These are phyloP conservation scores for Euclidia mi DNA, from an alignment of 2,888 invertebrate species.

Conservation along the genomic window DNA sequence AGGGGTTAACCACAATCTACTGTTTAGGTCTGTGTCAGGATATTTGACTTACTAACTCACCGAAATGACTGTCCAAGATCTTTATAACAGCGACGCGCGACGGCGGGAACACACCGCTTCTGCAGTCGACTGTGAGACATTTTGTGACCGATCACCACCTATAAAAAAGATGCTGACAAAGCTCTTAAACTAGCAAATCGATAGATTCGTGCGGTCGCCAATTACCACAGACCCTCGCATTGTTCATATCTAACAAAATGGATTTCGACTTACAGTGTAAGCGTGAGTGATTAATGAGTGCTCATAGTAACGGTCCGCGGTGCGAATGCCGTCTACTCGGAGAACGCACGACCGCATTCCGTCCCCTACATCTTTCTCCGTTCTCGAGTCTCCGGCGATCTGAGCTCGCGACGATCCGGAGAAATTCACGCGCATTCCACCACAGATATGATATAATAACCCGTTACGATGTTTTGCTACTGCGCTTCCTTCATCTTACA, in stretches of 20 bases:
- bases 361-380: constrained; percentile 65
- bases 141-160: too few relatives aligned
- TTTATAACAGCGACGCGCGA: too few relatives aligned
- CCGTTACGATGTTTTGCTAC: constrained; percentile 57
- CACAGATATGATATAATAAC: constrained; percentile 65
- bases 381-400: constrained; percentile 48
- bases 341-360: constrained; percentile 71
- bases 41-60: too few relatives aligned
- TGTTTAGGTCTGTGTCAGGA: too few relatives aligned
- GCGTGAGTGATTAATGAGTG: constrained; percentile 51
- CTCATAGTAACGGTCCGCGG: constrained; percentile 49
- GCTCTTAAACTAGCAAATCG: too few relatives aligned
- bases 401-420: constrained; percentile 53
- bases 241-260: constrained; percentile 19
- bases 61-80: too few relatives aligned
- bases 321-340: constrained; percentile 56
- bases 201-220: too few relatives aligned
- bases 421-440: constrained; percentile 72
- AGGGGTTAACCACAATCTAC: too few relatives aligned
- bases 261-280: constrained; percentile 38
- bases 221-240: too few relatives aligned
- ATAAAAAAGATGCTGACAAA: too few relatives aligned
- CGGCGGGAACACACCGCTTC: too few relatives aligned
- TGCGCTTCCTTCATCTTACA: constrained; percentile 30
- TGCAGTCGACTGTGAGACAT: too few relatives aligned